Base-by-base conservation (phyloP, 2,888 invertebrate genomes). In the Mamestra brassicae region DNA sequence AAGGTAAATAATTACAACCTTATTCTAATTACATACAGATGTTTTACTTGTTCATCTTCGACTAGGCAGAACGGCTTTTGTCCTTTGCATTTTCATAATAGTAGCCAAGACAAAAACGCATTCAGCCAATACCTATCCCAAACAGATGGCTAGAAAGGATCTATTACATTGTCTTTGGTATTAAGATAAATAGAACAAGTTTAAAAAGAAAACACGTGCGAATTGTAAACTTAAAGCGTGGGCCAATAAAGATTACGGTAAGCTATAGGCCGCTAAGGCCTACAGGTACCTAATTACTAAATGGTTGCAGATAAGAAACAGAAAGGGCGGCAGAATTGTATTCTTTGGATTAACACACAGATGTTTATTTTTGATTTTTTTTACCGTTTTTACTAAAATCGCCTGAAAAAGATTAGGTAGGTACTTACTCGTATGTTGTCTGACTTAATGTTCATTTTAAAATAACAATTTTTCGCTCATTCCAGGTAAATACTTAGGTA, bases 11-110 rank as follows among this genome's bases (percentile, higher is more conserved):
- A 47, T 64, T 62, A 38, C 15, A 71, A 15, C 10, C 61, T 10
- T 58, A 38, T 64, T 34, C 8, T 65, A 81, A 78, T 70, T 58
- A 58, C 62, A 58, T 11, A 62, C 85, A 85, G 74, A 83, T 85
- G 79, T 79, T 78, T 69, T 11, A 60, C 45, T 17, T 11, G 5
- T 34, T 70, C 8, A 13, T 76, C 71, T 69, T 58, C 11, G n/a
- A 15, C n/a, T 62, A n/a, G n/a, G 55, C 60, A 47, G 45, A 70
- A 64, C 17, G 36, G 5, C 52, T 79, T 69, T 65, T 50, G 58
- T 78, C 61, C 45, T 62, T 71, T 65, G 36, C 65, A 60, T 57
- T 71, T 61, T 71, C 34, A 11, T 54, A 68, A 67, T 64, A 58
- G 58, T 66, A 62, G 74, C 73, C 75, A 79, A 45, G 54, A 72